Percentiles rank a stretch among this genome's conserved stretches.
Conservation (phyloP, 1,140 invertebrate genomes). For the Holotrichia oblita region DNA sequence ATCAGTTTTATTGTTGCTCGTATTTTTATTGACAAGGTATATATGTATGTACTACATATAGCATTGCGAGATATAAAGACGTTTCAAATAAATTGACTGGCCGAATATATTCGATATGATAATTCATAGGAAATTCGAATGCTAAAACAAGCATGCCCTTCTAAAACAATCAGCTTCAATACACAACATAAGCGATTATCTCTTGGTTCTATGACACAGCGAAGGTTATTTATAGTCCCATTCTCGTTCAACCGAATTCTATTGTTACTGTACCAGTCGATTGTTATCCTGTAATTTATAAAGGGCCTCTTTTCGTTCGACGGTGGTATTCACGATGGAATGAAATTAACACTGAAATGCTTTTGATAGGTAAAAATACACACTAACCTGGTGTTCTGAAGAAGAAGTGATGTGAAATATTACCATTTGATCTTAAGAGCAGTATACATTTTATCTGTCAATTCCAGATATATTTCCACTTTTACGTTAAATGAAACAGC, state of each 20-base stretch:
- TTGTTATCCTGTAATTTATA: constrained; percentile 17
- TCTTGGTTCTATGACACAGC: neutral
- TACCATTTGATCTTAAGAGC: neutral
- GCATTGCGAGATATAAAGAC: too few species aligned
- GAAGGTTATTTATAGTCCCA: constrained; percentile 8
- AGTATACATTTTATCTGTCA: too few species aligned
- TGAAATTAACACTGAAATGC: neutral
- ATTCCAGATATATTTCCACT: too few species aligned
- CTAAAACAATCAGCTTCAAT: neutral
- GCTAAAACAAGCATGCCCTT: neutral
- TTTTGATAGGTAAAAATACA: neutral
- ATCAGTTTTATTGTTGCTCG: too few species aligned
- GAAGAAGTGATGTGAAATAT: neutral
- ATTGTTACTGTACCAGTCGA: constrained; percentile 16
- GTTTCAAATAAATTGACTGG: too few species aligned
- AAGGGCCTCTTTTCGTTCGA: neutral
- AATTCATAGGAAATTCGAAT: too few species aligned
- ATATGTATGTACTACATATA: too few species aligned
- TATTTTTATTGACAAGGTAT: too few species aligned
- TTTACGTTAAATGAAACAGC: too few species aligned
- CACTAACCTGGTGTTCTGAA: neutral
- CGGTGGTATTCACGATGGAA: neutral
- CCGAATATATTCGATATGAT: neutral
- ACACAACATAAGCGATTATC: constrained; percentile 8
- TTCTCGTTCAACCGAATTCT: neutral